These are phyloP conservation scores for Orestias chungarensis DNA, from an alignment of 2,797 vertebrate genomes.

Conservation along the genomic window DNA sequence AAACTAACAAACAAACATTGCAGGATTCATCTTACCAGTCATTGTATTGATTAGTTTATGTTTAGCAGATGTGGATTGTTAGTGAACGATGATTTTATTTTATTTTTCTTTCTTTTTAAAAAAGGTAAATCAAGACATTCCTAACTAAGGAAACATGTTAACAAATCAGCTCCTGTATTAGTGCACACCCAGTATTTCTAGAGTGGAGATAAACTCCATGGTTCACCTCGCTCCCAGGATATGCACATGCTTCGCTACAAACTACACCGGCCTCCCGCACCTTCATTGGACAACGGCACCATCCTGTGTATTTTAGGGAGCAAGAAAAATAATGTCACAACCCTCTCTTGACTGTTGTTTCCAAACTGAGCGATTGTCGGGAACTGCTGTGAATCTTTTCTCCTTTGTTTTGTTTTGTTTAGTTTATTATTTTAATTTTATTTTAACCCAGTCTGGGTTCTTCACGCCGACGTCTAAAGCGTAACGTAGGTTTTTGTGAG, in stretches of 20 bases:
- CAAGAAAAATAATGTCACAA: conserved; percentile 86
- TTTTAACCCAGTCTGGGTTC: conserved; percentile 15
- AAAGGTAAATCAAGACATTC: conserved; percentile 95
- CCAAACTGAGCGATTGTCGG: conserved; percentile 65
- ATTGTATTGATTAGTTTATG: conserved; percentile 94
- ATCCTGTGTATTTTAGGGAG: conserved; percentile 84
- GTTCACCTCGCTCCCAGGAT: conserved; percentile 76
- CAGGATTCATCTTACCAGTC: conserved; percentile 93
- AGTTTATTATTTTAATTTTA: no score
- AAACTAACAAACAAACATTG: conserved; percentile 78
- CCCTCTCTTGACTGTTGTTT: conserved; percentile 88
- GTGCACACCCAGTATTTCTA: conserved; percentile 85
- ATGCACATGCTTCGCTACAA: conserved; percentile 78
- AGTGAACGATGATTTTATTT: conserved; percentile 77
- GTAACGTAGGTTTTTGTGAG: conserved; percentile 50
- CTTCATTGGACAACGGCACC: conserved; percentile 66
- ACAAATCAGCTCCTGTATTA: conserved; percentile 96
- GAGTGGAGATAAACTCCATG: conserved; percentile 85
- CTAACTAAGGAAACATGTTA: conserved; percentile 89
- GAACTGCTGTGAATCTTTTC: conserved; percentile 64
- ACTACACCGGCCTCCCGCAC: conserved; percentile 56
- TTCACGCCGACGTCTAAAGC: conserved; percentile 36
- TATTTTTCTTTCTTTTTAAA: conserved; percentile 30
- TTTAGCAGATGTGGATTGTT: conserved; percentile 92
- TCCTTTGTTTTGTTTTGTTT: no score